phyloP scores from a whole-genome alignment of 2,113 vertebrate genomes.

The Gnathonemus echidnorhynchus region DNA sequence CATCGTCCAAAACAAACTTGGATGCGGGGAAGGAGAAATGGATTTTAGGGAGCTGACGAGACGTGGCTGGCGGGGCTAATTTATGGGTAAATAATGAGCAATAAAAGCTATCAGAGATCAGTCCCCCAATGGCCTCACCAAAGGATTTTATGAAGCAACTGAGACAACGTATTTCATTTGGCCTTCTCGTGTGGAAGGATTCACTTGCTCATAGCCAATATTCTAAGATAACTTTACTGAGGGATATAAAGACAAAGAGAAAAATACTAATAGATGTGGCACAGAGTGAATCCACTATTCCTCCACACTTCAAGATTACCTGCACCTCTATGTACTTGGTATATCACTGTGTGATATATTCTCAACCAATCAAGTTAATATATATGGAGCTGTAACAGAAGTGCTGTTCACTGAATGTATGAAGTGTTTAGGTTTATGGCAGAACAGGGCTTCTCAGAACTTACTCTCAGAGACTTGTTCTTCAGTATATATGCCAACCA shows the following conservation, averaged over 20 bases:
- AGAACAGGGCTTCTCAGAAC: neutral
- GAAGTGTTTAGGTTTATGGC: neutral
- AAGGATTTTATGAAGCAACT: neutral
- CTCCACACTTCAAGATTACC: neutral
- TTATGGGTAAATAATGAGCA: conserved; percentile 16
- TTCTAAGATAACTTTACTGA: neutral
- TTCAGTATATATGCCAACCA: neutral
- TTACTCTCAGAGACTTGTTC: neutral
- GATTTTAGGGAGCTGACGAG: neutral
- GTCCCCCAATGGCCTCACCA: neutral
- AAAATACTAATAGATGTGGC: neutral
- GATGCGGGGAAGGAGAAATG: neutral
- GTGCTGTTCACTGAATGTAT: neutral
- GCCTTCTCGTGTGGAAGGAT: neutral
- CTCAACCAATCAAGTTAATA: neutral
- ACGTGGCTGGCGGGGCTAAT: neutral
- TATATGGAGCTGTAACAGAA: neutral
- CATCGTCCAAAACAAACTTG: conserved; percentile 24
- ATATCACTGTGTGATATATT: neutral
- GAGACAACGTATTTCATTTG: neutral
- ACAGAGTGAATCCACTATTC: neutral
- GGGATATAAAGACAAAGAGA: neutral
- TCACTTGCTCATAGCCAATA: neutral
- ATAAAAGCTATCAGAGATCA: neutral
- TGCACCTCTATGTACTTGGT: neutral